A percentile compares a stretch with the other conserved stretches of the same genome.
Conservation (phyloP, 2,888 invertebrate species). For the Mimumesa dahlbomi region DNA sequence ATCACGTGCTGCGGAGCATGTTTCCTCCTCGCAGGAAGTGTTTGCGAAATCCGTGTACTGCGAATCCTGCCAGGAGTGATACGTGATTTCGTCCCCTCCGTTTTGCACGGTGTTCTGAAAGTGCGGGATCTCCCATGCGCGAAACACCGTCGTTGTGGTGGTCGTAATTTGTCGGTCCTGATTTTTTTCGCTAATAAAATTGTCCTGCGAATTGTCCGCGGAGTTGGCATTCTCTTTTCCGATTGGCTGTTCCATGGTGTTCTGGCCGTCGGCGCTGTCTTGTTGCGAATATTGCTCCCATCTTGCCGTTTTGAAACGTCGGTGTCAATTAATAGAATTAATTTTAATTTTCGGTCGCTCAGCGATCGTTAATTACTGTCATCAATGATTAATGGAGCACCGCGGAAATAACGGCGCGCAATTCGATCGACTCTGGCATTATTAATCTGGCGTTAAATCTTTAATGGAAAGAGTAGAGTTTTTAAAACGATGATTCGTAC, state of each 20-base stretch:
- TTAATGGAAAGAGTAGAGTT: no score
- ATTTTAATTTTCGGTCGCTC: neutral
- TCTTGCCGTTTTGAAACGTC: constrained; percentile 20
- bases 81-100: constrained; percentile 39
- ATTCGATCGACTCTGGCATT: no score
- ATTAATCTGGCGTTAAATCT: no score
- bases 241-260: constrained; percentile 7
- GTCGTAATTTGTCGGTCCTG: constrained; percentile 38
- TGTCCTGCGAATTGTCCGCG: constrained; percentile 8
- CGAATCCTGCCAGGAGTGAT: constrained; percentile 35
- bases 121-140: constrained; percentile 65
- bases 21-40: constrained; percentile 41
- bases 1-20: constrained; percentile 20
- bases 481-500: no score
- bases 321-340: neutral
- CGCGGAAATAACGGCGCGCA: no score
- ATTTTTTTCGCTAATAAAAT: constrained; percentile 41
- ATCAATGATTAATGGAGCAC: no score
- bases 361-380: neutral
- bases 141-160: constrained; percentile 50
- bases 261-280: constrained; percentile 5
- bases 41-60: constrained; percentile 21
- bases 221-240: constrained; percentile 14
- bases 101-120: constrained; percentile 37
- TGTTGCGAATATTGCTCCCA: constrained; percentile 53